These are phyloP conservation scores for Drosophila mayri DNA, from an alignment of 1,140 invertebrate species.

Conservation along the genomic window DNA sequence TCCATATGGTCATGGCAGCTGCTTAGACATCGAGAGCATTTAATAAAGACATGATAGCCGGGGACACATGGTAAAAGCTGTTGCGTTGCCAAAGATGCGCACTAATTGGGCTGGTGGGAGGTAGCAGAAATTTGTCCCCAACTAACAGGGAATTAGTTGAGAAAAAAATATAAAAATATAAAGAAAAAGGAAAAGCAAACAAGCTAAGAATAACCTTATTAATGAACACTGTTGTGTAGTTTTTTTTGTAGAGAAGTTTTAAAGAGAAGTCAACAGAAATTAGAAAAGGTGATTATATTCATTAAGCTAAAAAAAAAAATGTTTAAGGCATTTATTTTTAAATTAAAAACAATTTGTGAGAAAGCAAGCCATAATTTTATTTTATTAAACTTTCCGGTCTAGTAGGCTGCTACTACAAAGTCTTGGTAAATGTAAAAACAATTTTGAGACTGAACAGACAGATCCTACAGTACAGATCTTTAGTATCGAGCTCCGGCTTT, in stretches of 20 bases:
- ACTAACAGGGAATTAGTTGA: slow-evolving; percentile 27
- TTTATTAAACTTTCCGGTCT: no score
- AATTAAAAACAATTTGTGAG: not conserved
- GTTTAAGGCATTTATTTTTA: not conserved
- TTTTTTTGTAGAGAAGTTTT: not conserved
- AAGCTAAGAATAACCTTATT: not conserved
- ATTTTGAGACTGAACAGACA: no score
- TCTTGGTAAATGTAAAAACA: not conserved
- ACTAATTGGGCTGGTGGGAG: slow-evolving; percentile 45
- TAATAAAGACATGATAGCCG: slow-evolving; percentile 53
- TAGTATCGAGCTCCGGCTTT: no score
- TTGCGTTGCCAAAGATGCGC: slow-evolving; percentile 52
- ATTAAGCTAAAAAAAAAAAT: no score
- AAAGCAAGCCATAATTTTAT: not conserved
- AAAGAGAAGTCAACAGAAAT: not conserved
- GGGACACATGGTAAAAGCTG: slow-evolving; percentile 41
- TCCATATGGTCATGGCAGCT: slow-evolving; percentile 44
- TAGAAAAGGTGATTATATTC: not conserved
- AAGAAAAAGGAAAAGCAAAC: slow-evolving; percentile 3
- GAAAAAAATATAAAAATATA: not conserved
- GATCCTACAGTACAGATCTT: no score
- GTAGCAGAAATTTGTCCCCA: slow-evolving; percentile 3
- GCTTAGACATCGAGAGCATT: slow-evolving; percentile 56
- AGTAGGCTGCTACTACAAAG: not conserved
- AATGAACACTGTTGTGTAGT: not conserved